Base-by-base conservation (phyloP, 2,113 vertebrate genomes). In the Plecturocebus donacophilus region DNA sequence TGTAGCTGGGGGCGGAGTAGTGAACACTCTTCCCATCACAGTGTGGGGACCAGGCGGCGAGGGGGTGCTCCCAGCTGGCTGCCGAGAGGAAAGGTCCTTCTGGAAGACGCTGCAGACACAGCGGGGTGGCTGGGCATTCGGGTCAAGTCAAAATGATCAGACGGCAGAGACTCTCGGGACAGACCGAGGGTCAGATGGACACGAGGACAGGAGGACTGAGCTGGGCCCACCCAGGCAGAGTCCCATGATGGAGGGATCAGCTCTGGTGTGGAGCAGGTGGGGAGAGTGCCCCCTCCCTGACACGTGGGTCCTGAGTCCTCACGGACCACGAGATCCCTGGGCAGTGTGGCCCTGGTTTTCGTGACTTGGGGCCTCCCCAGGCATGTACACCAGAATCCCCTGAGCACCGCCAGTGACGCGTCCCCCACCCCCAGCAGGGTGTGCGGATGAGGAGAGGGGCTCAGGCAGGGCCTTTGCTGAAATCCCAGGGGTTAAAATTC, bases 371-470 rank as follows among this genome's bases (percentile, higher is more conserved):
- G 40, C 35, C 38, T 49, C 35, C 19, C 64, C 38, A 5, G 77
- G 64, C 27, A 23, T 7, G 80, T 83, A 20, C 16, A 0, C 23
- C 30, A 9, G 45, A 52, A 5, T 76, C 11, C 30, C n/a, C 58
- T 32, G 13, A 5, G 23, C 10, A 3, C 11, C 13, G 3, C 54
- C 38, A 23, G 27, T 0, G 0, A 25, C 3, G 6, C 64, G n/a
- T 47, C 8, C 25, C 3, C 70, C 23, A 30, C 11, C 8, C 27
- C 25, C 19, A 11, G 12, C 8, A 56, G 49, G 23, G n/a, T 13
- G 2, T 4, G 6, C 17, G 2, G 27, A 5, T 1, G 6, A 47
- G 35, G 81, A 30, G 8, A 3, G 30, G 35, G 54, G 1, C 30
- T 54, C 1, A 12, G 32, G 10, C 1, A 1, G 21, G 20, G 71